Conservation (phyloP, 1,140 invertebrate genomes). For the Cydia pomonella region DNA sequence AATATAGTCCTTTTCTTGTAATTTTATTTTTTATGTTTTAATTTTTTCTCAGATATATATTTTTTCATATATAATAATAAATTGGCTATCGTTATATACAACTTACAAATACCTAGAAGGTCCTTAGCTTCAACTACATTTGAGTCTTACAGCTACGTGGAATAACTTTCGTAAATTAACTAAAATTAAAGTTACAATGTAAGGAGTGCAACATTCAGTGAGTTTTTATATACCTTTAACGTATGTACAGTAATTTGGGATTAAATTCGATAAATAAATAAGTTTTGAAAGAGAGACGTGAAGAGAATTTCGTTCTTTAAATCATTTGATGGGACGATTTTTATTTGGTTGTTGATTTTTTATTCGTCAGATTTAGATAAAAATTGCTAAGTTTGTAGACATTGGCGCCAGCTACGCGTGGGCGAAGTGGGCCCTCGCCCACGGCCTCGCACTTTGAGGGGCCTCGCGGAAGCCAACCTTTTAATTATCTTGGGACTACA, state of each 20-base stretch:
- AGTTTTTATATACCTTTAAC: background rate
- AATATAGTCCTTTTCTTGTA: conserved; percentile 49
- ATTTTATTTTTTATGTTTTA: conserved; percentile 71
- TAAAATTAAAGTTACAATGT: conserved; percentile 33
- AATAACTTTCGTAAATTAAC: conserved; percentile 58
- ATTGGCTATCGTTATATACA: conserved; percentile 74
- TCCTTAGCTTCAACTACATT: conserved; percentile 66
- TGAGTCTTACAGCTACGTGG: conserved; percentile 74
- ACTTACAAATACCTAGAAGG: conserved; percentile 64
- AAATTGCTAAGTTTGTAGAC: background rate
- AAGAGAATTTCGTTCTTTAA: background rate
- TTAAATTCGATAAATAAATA: conserved; percentile 12
- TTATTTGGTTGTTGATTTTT: background rate
- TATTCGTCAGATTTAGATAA: too few species aligned
- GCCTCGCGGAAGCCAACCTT: too few species aligned
- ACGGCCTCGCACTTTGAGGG: too few species aligned
- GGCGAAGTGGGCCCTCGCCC: too few species aligned
- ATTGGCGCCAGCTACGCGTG: too few species aligned
- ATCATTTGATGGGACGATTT: background rate
- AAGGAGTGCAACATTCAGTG: conserved; percentile 31
- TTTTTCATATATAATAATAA: conserved; percentile 66
- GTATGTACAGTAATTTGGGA: conserved; percentile 21
- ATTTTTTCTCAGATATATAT: conserved; percentile 64
- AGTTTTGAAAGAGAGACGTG: background rate
- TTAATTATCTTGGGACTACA: too few species aligned